Evolutionary conservation across 2,797 vertebrate genomes (phyloP), one percentile per base, ranked within the genome.

Genomic region (Spondyliosoma cantharus): DNA sequence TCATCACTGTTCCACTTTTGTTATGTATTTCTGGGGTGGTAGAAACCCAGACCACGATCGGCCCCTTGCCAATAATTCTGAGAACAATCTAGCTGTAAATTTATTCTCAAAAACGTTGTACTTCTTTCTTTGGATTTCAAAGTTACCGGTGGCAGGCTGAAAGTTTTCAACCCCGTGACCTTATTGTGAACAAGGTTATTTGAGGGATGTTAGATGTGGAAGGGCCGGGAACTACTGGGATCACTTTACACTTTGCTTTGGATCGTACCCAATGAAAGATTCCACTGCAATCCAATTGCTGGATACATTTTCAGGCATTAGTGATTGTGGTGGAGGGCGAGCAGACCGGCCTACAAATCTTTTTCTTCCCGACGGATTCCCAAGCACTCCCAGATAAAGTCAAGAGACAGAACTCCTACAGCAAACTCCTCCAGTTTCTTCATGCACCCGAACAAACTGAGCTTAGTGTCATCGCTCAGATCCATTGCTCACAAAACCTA

Each of bases 1-100:
- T 83, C 54, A 66, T 87, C 67, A 66, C 67, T 72, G 68, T 77
- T 74, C 63, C 70, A 74, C 15, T 83, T 74, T 50, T 87, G 74
- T 81, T 80, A 73, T 11, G 25, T 24, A 45, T 32, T 74, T 49
- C 52, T 52, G 74, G 14, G 78, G 20, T 69, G 49, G 32, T 11
- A 12, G 27, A 42, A 50, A 73, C 37, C 22, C 59, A 63, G 11
- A 58, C 49, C 20, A 71, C 57, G 53, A n/a, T 24, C 19, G 54
- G 27, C 66, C 54, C 20, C 4, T 64, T 13, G 54, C 32, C 29
- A 63, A 48, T 29, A 37, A 46, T 27, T 49, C 17, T 1, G 42
- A 63, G 58, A 54, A 5, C 2, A n/a, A 62, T 48, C 70, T 24
- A 58, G 52, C n/a, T 52, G 27, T 3, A 22, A 25, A 24, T 15